phyloP scores from a whole-genome alignment of 2,113 vertebrate genomes.

The Poeciliopsis turrubarensis region DNA sequence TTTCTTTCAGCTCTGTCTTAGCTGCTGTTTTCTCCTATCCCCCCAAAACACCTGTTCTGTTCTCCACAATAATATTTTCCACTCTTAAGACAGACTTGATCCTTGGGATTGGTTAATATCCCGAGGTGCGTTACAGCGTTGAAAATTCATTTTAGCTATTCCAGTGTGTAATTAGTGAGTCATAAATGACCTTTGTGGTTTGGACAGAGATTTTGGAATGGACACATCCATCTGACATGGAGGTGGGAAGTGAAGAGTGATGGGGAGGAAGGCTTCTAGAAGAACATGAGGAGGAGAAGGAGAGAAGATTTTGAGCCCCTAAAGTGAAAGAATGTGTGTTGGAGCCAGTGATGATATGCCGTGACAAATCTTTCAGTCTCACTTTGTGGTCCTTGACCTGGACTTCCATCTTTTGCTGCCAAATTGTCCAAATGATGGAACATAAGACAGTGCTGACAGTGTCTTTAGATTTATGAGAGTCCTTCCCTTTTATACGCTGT shows the following conservation, averaged over 20 bases:
- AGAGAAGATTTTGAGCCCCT: slow-evolving; percentile 20
- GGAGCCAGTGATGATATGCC: slow-evolving; percentile 48
- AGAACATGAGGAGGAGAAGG: neutral
- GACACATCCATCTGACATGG: slow-evolving; percentile 42
- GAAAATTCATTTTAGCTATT: slow-evolving; percentile 29
- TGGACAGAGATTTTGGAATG: slow-evolving; percentile 45
- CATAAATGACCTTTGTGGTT: slow-evolving; percentile 60
- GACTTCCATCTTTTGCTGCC: slow-evolving; percentile 11
- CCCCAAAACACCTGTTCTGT: slow-evolving; percentile 21
- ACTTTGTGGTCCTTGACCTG: slow-evolving; percentile 28
- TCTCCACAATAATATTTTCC: slow-evolving; percentile 29
- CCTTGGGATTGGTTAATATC: slow-evolving; percentile 18
- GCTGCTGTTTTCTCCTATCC: slow-evolving; percentile 21
- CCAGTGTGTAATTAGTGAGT: slow-evolving; percentile 58
- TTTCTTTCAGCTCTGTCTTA: slow-evolving; percentile 35
- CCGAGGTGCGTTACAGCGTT: slow-evolving; percentile 2
- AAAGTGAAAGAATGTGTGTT: slow-evolving; percentile 52
- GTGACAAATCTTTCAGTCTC: slow-evolving; percentile 53
- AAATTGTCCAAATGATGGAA: slow-evolving; percentile 31
- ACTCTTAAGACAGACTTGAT: neutral
- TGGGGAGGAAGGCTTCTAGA: slow-evolving; percentile 1
- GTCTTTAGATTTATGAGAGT: slow-evolving; percentile 35
- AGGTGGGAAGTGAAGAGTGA: slow-evolving; percentile 47
- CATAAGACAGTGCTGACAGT: slow-evolving; percentile 22
- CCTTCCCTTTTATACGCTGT: neutral